Conservation (phyloP, 2,888 invertebrate genomes). For the Cheiracanthium punctorium region DNA sequence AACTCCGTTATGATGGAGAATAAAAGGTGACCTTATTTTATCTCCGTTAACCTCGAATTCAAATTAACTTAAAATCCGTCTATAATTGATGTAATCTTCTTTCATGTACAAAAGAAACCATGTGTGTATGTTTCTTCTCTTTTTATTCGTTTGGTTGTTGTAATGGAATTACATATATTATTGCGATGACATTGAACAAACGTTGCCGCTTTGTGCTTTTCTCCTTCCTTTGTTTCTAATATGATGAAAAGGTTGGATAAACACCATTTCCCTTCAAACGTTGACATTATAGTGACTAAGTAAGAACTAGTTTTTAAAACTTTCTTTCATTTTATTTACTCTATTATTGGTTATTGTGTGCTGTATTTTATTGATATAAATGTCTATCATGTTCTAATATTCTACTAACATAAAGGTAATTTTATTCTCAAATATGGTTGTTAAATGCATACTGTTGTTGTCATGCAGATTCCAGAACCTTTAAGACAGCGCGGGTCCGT, state of each 20-base stretch:
- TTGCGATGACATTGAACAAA: not conserved
- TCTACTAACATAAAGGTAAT: no score
- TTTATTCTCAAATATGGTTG: no score
- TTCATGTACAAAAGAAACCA: not conserved
- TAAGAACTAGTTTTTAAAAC: no score
- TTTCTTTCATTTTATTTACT: no score
- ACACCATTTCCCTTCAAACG: no score
- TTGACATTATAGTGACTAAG: no score
- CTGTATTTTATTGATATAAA: no score
- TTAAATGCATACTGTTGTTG: no score
- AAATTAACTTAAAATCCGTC: not conserved
- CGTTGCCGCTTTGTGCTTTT: not conserved
- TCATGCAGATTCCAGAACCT: no score
- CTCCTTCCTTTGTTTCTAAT: not conserved
- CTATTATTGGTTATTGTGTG: no score
- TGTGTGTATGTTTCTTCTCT: not conserved
- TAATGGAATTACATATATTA: not conserved
- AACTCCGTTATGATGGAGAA: not conserved
- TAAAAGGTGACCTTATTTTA: not conserved
- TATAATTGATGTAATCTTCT: not conserved
- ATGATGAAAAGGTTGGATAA: not conserved
- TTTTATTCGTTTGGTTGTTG: not conserved
- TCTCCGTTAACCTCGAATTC: not conserved
- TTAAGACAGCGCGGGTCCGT: no score
- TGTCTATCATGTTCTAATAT: no score